Percentiles rank a stretch among this genome's conserved stretches.
These are phyloP conservation scores for Otus sunia DNA, from an alignment of 2,113 vertebrate genomes.

Conservation along the genomic window DNA sequence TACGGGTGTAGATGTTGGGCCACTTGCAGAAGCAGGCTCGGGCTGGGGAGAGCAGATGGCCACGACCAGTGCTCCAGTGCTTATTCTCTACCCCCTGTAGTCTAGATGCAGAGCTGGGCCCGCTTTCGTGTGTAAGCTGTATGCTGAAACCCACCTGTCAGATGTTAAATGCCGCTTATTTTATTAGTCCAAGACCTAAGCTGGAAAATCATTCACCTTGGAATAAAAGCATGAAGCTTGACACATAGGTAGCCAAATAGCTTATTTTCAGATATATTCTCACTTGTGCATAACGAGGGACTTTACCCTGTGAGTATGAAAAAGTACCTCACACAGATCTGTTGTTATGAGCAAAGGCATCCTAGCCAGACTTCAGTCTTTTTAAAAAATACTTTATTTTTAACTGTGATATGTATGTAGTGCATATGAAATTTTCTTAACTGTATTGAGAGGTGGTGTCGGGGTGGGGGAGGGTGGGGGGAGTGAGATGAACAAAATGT, in stretches of 20 bases:
- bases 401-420: not conserved
- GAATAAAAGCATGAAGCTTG: not conserved
- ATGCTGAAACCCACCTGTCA: not conserved
- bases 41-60: not conserved
- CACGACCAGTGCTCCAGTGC: not conserved
- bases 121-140: not conserved
- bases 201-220: not conserved
- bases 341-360: not conserved
- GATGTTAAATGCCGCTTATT: not conserved
- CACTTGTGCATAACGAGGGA: not conserved
- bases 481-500: rapidly evolving
- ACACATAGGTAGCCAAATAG: not conserved
- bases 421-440: not conserved
- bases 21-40: not conserved
- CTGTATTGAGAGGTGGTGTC: not conserved
- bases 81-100: not conserved
- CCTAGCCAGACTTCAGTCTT: not conserved
- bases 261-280: not conserved
- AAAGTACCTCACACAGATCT: not conserved
- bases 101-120: not conserved
- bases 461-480: not conserved
- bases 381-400: not conserved
- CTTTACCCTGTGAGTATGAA: not conserved
- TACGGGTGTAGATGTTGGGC: not conserved
- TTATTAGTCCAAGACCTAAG: not conserved